Evolutionary conservation across 2,888 invertebrate genomes (phyloP).

Genomic region (Amphipyra berbera): DNA sequence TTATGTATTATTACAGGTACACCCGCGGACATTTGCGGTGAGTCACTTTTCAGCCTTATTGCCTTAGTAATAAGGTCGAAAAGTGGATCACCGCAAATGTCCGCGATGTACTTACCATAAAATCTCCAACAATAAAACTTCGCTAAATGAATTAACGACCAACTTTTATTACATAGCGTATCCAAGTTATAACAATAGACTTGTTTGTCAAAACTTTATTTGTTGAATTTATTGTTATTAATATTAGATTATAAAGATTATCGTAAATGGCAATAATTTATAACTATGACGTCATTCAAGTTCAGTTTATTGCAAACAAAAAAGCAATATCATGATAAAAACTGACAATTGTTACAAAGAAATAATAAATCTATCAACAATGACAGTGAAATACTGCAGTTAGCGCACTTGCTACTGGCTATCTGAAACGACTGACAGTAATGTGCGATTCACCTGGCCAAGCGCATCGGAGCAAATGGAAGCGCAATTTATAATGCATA

Average conservation of each 20-base stretch:
- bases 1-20: not conserved
- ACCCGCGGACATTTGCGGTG: too few species aligned
- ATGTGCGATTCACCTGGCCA: too few species aligned
- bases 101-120: not conserved
- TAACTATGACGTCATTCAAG: constrained; percentile 32
- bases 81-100: too few species aligned
- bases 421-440: too few species aligned
- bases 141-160: constrained; percentile 12
- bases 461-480: too few species aligned
- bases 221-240: constrained; percentile 29
- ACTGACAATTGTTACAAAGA: not conserved
- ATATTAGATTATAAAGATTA: constrained; percentile 16
- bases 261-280: constrained; percentile 34
- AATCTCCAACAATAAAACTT: constrained; percentile 23
- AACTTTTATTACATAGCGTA: not conserved
- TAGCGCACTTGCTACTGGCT: too few species aligned
- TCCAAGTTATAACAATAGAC: not conserved
- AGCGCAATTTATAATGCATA: too few species aligned
- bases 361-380: constrained; percentile 3
- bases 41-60: too few species aligned
- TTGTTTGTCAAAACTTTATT: constrained; percentile 18
- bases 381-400: not conserved
- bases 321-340: constrained; percentile 6
- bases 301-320: constrained; percentile 12
- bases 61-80: too few species aligned